Evolutionary conservation across 2,113 vertebrate genomes (phyloP).

Genomic region (Forbesichthys agassizii): DNA sequence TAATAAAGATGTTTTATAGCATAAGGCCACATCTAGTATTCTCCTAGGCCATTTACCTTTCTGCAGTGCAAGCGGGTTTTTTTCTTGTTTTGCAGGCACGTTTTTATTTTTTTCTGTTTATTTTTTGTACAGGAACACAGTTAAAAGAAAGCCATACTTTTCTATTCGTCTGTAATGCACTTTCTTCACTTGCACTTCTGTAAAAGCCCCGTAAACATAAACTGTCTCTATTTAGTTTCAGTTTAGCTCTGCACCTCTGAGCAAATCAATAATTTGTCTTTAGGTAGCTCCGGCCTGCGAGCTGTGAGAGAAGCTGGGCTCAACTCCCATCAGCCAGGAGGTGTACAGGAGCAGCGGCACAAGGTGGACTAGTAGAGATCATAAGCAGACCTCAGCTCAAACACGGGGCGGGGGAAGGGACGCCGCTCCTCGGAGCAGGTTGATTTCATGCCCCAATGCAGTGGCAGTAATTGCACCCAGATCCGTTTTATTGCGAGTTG

Average conservation of each 20-base stretch:
- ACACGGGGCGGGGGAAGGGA: constrained; percentile 69
- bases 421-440: constrained; percentile 85
- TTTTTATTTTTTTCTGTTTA: background rate
- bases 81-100: background rate
- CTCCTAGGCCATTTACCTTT: constrained; percentile 59
- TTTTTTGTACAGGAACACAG: constrained; percentile 41
- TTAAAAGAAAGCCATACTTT: constrained; percentile 53
- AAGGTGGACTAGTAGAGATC: constrained; percentile 56
- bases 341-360: constrained; percentile 54
- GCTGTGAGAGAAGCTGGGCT: constrained; percentile 69
- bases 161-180: constrained; percentile 58
- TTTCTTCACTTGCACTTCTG: constrained; percentile 66
- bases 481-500: constrained; percentile 93
- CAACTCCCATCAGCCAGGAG: constrained; percentile 69
- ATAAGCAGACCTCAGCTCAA: constrained; percentile 88
- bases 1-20: constrained; percentile 67
- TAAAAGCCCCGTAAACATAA: constrained; percentile 69
- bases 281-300: constrained; percentile 64
- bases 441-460: constrained; percentile 95
- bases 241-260: constrained; percentile 70
- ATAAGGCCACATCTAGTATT: constrained; percentile 63
- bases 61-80: constrained; percentile 60
- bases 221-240: constrained; percentile 65
- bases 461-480: constrained; percentile 95
- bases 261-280: constrained; percentile 72